Evolutionary conservation across 35 echinoderm and acorn worm genomes (phyloP).

Genomic region (Amphiura filiformis): DNA sequence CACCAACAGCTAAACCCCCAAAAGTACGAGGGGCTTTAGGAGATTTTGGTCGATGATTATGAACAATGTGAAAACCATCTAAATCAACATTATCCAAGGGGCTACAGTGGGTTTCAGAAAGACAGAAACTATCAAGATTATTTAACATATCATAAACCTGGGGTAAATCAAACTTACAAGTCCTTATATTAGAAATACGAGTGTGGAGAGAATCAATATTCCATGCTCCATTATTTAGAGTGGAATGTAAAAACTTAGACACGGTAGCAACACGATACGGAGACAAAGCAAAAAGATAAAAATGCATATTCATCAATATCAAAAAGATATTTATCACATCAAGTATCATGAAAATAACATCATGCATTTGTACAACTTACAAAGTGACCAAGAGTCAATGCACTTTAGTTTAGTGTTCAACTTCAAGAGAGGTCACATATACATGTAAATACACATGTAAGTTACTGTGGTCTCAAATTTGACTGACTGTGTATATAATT

Average conservation of each 20-base stretch:
- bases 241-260: not conserved
- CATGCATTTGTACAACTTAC: too few relatives aligned
- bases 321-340: too few relatives aligned
- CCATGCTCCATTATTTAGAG: not conserved
- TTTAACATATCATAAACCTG: not conserved
- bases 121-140: not conserved
- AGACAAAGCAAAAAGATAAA: not conserved
- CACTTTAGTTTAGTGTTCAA: too few relatives aligned
- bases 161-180: conserved; percentile 6
- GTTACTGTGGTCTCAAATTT: not conserved
- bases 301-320: not conserved
- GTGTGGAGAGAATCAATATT: conserved; percentile 2
- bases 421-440: too few relatives aligned
- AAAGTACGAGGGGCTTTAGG: not conserved
- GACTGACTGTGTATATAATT: not conserved
- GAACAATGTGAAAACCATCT: not conserved
- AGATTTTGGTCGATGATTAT: not conserved
- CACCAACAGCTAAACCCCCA: not conserved
- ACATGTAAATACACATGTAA: not conserved
- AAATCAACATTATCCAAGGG: not conserved
- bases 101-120: not conserved
- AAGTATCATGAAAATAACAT: too few relatives aligned
- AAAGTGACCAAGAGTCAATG: too few relatives aligned
- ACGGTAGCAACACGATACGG: not conserved
- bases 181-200: not conserved